Percentiles rank a stretch among this genome's conserved stretches.
These are phyloP conservation scores for Lamellibrachia satsuma DNA, from an alignment of 2,888 invertebrate species.

Conservation along the genomic window DNA sequence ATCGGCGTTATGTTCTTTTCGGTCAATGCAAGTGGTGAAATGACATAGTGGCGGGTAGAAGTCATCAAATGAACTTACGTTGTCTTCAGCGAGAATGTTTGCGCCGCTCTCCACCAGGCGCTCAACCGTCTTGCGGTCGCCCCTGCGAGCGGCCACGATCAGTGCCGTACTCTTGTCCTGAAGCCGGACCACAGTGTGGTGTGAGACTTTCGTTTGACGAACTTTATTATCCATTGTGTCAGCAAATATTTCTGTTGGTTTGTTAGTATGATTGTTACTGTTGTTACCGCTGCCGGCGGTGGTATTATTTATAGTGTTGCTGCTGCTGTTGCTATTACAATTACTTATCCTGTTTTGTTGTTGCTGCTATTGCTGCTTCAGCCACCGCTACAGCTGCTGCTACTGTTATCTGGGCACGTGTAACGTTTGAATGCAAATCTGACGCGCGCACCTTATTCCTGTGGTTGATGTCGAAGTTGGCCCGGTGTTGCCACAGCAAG, in stretches of 20 bases:
- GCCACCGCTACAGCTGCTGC: no score
- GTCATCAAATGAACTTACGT: conserved; percentile 39
- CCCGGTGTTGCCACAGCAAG: conserved; percentile 45
- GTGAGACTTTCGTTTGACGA: neutral
- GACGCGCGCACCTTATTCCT: conserved; percentile 44
- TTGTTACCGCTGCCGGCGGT: neutral
- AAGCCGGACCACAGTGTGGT: neutral
- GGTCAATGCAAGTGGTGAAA: no score
- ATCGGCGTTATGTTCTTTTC: no score
- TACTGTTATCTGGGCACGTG: no score
- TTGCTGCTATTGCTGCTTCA: no score
- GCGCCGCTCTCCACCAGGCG: conserved; percentile 44
- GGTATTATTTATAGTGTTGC: neutral
- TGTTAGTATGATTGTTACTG: neutral
- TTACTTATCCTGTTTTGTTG: no score
- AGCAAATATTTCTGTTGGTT: no score
- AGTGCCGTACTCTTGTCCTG: neutral
- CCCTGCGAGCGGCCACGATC: conserved; percentile 38
- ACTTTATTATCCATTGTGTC: neutral
- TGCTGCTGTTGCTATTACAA: neutral
- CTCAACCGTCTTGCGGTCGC: conserved; percentile 47
- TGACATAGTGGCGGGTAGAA: neutral
- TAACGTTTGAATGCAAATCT: neutral
- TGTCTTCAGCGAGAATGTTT: conserved; percentile 47
- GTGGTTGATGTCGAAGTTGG: conserved; percentile 48